A percentile compares a stretch with the other conserved stretches of the same genome.
Conservation (phyloP, 2,888 invertebrate genomes). For the Galerucella nymphaeae region DNA sequence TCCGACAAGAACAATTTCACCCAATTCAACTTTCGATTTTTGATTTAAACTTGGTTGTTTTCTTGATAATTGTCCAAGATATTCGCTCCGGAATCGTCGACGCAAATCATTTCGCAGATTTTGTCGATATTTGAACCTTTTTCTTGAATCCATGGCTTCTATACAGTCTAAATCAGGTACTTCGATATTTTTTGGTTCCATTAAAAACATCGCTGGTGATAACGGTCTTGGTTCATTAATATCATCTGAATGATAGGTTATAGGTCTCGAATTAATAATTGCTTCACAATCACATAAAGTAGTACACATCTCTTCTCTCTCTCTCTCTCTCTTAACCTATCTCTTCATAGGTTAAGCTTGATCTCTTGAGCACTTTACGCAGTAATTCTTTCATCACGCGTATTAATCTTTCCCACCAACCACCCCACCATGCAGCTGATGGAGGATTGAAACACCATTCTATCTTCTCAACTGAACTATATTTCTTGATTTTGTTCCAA, state of each 20-base stretch:
- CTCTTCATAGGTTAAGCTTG: too few relatives aligned
- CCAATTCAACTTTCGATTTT: background rate
- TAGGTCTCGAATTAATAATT: conserved; percentile 9
- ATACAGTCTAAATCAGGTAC: conserved; percentile 14
- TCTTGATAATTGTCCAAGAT: conserved; percentile 4
- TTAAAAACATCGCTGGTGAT: conserved; percentile 20
- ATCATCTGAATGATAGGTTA: conserved; percentile 3
- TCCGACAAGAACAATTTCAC: conserved; percentile 3
- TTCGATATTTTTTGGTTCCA: conserved; percentile 8
- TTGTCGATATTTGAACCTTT: conserved; percentile 6
- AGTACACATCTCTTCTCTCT: too few relatives aligned
- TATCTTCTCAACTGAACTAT: too few relatives aligned
- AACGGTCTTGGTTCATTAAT: background rate
- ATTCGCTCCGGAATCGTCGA: background rate
- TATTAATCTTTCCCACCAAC: background rate
- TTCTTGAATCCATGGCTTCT: conserved; percentile 6
- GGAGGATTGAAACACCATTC: too few relatives aligned
- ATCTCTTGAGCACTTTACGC: too few relatives aligned
- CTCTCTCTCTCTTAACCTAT: too few relatives aligned
- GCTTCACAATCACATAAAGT: background rate
- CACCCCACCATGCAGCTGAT: background rate
- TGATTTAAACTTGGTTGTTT: background rate
- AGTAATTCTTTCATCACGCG: too few relatives aligned
- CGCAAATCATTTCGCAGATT: conserved; percentile 1
- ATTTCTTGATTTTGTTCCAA: too few relatives aligned